Evolutionary conservation across 2,888 invertebrate genomes (phyloP), one percentile per base, ranked within the genome.

Genomic region (Bunonema sp.): DNA sequence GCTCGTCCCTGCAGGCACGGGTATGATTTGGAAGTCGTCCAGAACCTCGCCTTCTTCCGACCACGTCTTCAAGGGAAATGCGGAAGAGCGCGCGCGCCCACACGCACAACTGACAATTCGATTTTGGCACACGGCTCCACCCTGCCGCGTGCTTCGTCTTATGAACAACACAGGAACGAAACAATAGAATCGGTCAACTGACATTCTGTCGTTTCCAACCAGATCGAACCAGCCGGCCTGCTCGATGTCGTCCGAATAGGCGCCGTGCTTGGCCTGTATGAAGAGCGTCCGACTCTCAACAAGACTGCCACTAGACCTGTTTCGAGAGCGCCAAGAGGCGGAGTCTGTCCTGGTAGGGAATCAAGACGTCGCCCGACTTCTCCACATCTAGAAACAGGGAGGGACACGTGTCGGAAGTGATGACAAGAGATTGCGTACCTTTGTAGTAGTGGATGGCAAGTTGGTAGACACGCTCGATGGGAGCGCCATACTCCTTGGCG

Each of bases 361-460:
- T 41, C 18, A 50, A 46, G 23, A 54, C 37, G 29, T 59, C 52
- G 23, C 57, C 59, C n/a, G 45, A 44, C 12, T 45, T 44, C 23
- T 61, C 58, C 18, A 51, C 49, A n/a, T 58, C 60, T 61, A 29
- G 33, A 58, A 36, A 36, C 4, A 12, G 12, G 3, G 8, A 4
- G 23, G 12, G 16, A 37, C 28, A 39, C 20, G 3, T 20, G 16
- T 36, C 16, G 12, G 28, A 39, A 10, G 37, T 35, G 34, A 32
- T 22, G 18, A 39, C 44, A 32, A 12, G n/a, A 44, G 21, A 24
- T 7, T 30, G 44, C 67, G 57, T 77, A 88, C 89, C 89, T 81
- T 86, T 88, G 69, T 86, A 89, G 74, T 88, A 91, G 67, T 78
- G 78, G 45, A 87, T 74, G 23, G 85, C 85, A 61, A 87, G 77